Conservation (phyloP, 2,113 vertebrate genomes). For the Saguinus midas region DNA sequence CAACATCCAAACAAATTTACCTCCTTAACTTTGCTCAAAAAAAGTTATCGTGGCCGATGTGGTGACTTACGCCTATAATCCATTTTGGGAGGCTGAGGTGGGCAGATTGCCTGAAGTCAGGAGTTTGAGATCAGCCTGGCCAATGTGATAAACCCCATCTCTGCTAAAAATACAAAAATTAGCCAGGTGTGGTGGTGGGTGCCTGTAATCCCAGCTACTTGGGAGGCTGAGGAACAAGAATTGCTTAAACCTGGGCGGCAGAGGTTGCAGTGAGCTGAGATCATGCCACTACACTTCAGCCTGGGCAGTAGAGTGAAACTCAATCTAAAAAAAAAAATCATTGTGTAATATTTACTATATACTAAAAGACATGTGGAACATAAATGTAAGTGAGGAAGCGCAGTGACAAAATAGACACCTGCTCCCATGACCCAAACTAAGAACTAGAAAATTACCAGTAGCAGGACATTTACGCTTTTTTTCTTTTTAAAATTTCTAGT, state of each 20-base stretch:
- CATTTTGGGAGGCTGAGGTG: too few relatives aligned
- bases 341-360: neutral
- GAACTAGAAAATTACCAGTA: neutral
- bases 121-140: too few relatives aligned
- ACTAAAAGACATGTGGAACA: neutral
- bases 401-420: neutral
- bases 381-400: neutral
- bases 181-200: too few relatives aligned
- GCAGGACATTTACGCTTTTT: neutral
- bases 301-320: too few relatives aligned
- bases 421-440: neutral
- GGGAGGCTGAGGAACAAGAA: too few relatives aligned
- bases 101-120: too few relatives aligned
- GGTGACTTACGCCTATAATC: too few relatives aligned
- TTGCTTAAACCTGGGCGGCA: fast-evolving
- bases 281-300: too few relatives aligned
- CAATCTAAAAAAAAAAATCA: neutral
- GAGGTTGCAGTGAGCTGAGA: too few relatives aligned
- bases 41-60: neutral
- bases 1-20: neutral
- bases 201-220: too few relatives aligned
- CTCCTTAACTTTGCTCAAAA: neutral
- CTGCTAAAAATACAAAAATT: too few relatives aligned
- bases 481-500: neutral
- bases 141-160: too few relatives aligned